These are phyloP conservation scores for Excalfactoria chinensis DNA, from an alignment of 2,113 vertebrate genomes.

Conservation along the genomic window DNA sequence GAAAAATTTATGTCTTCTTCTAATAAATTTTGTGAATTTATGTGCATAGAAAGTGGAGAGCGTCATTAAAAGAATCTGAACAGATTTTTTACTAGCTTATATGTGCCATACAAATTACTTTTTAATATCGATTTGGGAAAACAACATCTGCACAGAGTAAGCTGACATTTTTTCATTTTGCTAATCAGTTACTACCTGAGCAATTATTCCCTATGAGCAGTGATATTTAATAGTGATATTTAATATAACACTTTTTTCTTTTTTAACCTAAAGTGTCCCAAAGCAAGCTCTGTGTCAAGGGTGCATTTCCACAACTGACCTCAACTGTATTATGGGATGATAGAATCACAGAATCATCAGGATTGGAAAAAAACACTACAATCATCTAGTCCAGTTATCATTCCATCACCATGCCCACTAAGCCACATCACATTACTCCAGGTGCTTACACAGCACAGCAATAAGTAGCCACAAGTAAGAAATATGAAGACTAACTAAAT, in stretches of 20 bases:
- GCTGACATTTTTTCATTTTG: slow-evolving; percentile 25
- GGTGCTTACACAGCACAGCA: not conserved
- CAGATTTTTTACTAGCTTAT: slow-evolving; percentile 23
- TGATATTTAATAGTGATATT: not conserved
- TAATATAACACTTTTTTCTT: not conserved
- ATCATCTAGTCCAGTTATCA: too few species aligned
- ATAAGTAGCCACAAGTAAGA: not conserved
- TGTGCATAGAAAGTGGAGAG: slow-evolving; percentile 37
- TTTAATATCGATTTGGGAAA: not conserved
- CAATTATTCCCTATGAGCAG: not conserved
- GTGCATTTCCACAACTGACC: not conserved
- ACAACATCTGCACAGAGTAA: slow-evolving; percentile 22
- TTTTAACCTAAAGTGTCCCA: not conserved
- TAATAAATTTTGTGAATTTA: slow-evolving; percentile 38
- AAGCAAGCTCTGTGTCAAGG: not conserved
- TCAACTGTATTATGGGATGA: not conserved
- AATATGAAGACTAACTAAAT: not conserved
- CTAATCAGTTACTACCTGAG: not conserved
- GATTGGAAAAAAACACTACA: too few species aligned
- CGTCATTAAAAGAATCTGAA: slow-evolving; percentile 26
- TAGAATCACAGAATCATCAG: too few species aligned
- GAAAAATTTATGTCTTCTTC: slow-evolving; percentile 7
- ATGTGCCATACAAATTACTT: not conserved
- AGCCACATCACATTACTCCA: not conserved
- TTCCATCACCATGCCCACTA: too few species aligned